These are phyloP conservation scores for Lochmaea capreae DNA, from an alignment of 2,888 invertebrate genomes.

Conservation along the genomic window DNA sequence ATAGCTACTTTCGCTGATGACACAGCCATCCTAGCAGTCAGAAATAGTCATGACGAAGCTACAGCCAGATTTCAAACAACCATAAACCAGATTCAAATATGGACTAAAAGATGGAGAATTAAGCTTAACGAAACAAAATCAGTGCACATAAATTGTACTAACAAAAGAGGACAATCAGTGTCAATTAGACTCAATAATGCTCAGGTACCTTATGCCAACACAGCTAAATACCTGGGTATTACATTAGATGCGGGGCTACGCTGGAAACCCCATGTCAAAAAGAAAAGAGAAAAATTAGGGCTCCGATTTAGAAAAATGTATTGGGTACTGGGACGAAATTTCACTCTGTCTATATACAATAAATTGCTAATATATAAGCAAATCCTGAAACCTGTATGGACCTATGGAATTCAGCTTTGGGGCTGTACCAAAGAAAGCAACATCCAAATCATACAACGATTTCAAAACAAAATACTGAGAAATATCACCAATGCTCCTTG, in stretches of 20 bases:
- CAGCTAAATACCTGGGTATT: slow-evolving; percentile 41
- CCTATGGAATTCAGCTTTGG: slow-evolving; percentile 22
- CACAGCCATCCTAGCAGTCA: too few relatives aligned
- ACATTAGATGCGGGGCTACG: slow-evolving; percentile 31
- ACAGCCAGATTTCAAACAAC: too few relatives aligned
- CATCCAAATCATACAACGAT: background rate
- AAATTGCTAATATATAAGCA: slow-evolving; percentile 17
- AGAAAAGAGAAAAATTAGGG: slow-evolving; percentile 29
- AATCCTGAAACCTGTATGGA: slow-evolving; percentile 23
- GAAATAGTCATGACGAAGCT: too few relatives aligned
- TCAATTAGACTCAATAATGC: slow-evolving; percentile 23
- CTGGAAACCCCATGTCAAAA: slow-evolving; percentile 40
- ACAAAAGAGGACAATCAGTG: background rate
- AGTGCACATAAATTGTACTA: background rate
- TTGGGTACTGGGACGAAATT: background rate
- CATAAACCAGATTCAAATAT: slow-evolving; percentile 2
- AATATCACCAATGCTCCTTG: background rate
- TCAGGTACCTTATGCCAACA: slow-evolving; percentile 33
- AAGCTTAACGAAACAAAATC: slow-evolving; percentile 4
- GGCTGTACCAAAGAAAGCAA: background rate
- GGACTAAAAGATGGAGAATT: background rate
- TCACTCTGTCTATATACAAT: background rate
- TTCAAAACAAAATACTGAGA: slow-evolving; percentile 8
- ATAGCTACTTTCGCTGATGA: too few relatives aligned
- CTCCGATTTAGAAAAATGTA: slow-evolving; percentile 12